A percentile compares a stretch with the other conserved stretches of the same genome.
Evolutionary conservation across 2,113 vertebrate species (phyloP).

Genomic region (Hemiprocne comata): DNA sequence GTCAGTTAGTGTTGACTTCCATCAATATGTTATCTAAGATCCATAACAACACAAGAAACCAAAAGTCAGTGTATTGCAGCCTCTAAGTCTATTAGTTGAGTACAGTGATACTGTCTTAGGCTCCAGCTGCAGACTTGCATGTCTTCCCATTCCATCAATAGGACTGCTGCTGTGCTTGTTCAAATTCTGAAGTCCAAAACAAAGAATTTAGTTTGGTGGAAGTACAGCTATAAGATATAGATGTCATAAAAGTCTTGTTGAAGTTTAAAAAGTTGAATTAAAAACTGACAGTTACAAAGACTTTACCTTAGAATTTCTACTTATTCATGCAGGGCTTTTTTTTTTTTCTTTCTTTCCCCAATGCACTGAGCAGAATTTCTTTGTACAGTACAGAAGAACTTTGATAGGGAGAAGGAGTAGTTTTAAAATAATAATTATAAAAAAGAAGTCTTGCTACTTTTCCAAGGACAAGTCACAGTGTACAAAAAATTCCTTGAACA

Average conservation of each 20-base stretch:
- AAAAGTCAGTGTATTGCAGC: rapidly evolving
- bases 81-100: neutral
- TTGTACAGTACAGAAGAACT: neutral
- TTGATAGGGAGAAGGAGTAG: neutral
- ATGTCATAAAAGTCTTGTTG: neutral
- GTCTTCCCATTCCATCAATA: neutral
- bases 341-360: no score
- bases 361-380: neutral
- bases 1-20: neutral
- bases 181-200: neutral
- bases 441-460: neutral
- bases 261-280: neutral
- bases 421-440: neutral
- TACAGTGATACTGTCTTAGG: neutral
- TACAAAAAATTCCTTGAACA: neutral
- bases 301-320: neutral
- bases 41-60: neutral
- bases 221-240: neutral
- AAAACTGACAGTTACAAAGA: neutral
- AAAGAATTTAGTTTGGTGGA: neutral
- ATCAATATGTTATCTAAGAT: neutral
- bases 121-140: neutral
- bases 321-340: neutral
- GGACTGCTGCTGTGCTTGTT: neutral
- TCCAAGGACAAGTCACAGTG: no score